Conservation (phyloP, 2,888 invertebrate species). For the Macrosoma leucophasiata region DNA sequence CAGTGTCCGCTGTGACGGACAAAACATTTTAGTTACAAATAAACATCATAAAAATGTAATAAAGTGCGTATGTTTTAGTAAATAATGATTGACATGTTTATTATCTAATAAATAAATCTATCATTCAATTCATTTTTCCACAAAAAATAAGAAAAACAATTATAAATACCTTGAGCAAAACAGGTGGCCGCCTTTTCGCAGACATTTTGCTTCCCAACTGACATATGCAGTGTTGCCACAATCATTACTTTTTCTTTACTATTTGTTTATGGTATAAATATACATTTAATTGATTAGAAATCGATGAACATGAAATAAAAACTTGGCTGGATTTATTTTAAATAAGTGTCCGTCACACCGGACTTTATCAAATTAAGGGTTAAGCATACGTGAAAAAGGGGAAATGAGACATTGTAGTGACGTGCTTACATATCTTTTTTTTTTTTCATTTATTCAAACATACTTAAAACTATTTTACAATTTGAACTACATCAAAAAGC, state of each 20-base stretch:
- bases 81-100: slow-evolving; percentile 1
- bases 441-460: too few relatives aligned
- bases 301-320: slow-evolving; percentile 11
- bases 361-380: slow-evolving; percentile 13
- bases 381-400: too few relatives aligned
- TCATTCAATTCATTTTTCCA: slow-evolving; percentile 1
- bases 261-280: slow-evolving; percentile 1
- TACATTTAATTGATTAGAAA: slow-evolving; percentile 8
- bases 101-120: slow-evolving; percentile 1
- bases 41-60: slow-evolving; percentile 1
- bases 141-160: slow-evolving; percentile 1
- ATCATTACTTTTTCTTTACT: neutral
- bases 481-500: too few relatives aligned
- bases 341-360: slow-evolving; percentile 9
- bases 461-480: too few relatives aligned
- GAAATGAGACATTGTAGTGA: too few relatives aligned
- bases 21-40: too few relatives aligned
- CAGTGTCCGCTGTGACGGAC: too few relatives aligned
- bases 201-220: slow-evolving; percentile 1
- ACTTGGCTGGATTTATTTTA: slow-evolving; percentile 11
- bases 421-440: too few relatives aligned
- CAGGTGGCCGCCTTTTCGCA: slow-evolving; percentile 1
- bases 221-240: slow-evolving; percentile 1
- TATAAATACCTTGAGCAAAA: slow-evolving; percentile 2
- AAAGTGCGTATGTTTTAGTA: slow-evolving; percentile 1